Conservation (phyloP, 2,113 vertebrate genomes). For the Oncorhynchus tshawytscha region DNA sequence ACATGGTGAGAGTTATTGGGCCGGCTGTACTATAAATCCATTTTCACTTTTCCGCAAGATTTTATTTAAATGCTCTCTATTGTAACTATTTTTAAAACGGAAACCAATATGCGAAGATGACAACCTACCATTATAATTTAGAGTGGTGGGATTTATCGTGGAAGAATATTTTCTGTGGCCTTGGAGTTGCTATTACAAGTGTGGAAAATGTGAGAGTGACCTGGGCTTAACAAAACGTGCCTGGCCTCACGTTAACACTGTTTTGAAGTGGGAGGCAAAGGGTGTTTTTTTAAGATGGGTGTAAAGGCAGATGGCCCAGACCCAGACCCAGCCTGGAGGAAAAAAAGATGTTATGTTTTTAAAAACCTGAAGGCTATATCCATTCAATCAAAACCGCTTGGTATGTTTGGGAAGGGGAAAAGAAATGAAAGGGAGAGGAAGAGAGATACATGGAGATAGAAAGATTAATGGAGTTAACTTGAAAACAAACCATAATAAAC, state of each 20-base stretch:
- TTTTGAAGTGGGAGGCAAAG: neutral
- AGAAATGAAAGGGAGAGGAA: neutral
- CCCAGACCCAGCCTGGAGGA: neutral
- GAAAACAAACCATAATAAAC: neutral
- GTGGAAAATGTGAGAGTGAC: neutral
- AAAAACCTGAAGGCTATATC: neutral
- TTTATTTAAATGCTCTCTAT: neutral
- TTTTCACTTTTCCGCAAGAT: neutral
- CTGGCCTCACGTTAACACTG: neutral
- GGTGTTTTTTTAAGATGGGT: neutral
- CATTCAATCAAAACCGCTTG: neutral
- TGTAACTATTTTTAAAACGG: neutral
- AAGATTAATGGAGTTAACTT: neutral
- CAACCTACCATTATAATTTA: neutral
- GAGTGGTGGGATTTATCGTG: neutral
- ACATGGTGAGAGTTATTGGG: neutral
- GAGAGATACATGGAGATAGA: neutral
- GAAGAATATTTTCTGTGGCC: neutral
- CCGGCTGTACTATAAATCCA: neutral
- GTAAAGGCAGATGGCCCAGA: neutral
- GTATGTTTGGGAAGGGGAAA: neutral
- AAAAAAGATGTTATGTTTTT: constrained; percentile 21
- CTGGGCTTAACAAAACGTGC: neutral
- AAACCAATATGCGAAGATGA: neutral
- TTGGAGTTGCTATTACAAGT: neutral